These are phyloP conservation scores for Choloepus didactylus DNA, from an alignment of 2,797 vertebrate species.

Conservation along the genomic window DNA sequence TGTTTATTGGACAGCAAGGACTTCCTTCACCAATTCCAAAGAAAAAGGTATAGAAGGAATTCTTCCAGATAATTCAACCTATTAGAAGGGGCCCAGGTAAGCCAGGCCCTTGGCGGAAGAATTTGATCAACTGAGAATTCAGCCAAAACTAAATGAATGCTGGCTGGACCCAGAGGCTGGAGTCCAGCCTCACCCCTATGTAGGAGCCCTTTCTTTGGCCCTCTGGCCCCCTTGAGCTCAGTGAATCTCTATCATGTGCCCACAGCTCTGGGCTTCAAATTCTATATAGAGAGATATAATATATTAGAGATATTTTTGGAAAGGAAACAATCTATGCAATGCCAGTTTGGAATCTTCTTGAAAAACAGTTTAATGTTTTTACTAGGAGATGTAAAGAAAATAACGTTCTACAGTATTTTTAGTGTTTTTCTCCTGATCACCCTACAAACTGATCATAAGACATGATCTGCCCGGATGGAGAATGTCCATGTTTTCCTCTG, in stretches of 20 bases:
- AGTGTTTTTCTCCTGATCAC: constrained; percentile 17
- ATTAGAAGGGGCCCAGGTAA: background rate
- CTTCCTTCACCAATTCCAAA: constrained; percentile 23
- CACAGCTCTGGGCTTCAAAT: constrained; percentile 84
- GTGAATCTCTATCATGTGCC: constrained; percentile 58
- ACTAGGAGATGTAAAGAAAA: constrained; percentile 86
- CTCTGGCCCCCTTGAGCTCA: background rate
- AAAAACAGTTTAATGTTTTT: constrained; percentile 89
- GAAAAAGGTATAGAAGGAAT: constrained; percentile 33
- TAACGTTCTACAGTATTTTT: constrained; percentile 84
- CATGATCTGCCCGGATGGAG: constrained; percentile 77
- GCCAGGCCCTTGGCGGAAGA: constrained; percentile 17
- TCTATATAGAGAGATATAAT: constrained; percentile 84
- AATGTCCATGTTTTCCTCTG: constrained; percentile 69
- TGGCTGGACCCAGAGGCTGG: constrained; percentile 65
- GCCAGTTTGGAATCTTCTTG: constrained; percentile 85
- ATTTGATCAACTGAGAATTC: background rate
- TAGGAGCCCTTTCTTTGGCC: background rate
- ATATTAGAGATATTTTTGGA: constrained; percentile 90
- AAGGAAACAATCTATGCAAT: constrained; percentile 91
- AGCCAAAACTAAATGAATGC: constrained; percentile 67
- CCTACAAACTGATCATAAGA: constrained; percentile 67
- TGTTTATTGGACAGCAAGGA: constrained; percentile 19
- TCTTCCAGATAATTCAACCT: constrained; percentile 4
- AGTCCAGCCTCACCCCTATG: background rate